Evolutionary conservation across 2,113 vertebrate genomes (phyloP).

Genomic region (Antennarius striatus): DNA sequence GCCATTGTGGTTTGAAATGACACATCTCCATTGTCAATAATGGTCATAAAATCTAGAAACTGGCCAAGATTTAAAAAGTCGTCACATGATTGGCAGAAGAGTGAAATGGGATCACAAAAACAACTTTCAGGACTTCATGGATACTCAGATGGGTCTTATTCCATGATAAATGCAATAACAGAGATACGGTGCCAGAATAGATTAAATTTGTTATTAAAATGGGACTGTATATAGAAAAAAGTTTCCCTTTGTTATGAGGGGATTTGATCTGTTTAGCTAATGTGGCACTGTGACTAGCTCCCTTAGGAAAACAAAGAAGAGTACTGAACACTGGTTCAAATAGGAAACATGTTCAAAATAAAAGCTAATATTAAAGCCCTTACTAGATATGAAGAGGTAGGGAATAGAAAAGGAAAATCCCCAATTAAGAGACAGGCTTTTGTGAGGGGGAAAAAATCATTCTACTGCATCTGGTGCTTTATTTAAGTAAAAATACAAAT

Average conservation of each 20-base stretch:
- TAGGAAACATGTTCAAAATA: conserved; percentile 30
- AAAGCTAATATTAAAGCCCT: conserved; percentile 63
- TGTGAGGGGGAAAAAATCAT: conserved; percentile 63
- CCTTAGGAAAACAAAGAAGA: conserved; percentile 37
- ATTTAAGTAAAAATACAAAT: conserved; percentile 49
- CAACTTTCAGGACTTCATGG: conserved; percentile 24
- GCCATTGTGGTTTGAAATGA: conserved; percentile 21
- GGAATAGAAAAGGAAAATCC: conserved; percentile 81
- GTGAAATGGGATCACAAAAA: conserved; percentile 33
- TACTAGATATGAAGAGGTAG: conserved; percentile 81
- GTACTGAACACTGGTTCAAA: conserved; percentile 34
- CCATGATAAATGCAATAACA: conserved; percentile 32
- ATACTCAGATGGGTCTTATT: conserved; percentile 35
- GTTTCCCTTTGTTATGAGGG: conserved; percentile 21
- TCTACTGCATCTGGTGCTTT: conserved; percentile 68
- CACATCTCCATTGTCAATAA: conserved; percentile 21
- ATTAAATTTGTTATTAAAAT: background rate
- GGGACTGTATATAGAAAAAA: conserved; percentile 5
- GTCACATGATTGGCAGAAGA: conserved; percentile 40
- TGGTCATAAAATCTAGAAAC: conserved; percentile 26
- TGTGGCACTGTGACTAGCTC: conserved; percentile 42
- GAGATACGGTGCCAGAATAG: conserved; percentile 40
- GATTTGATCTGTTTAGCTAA: conserved; percentile 33
- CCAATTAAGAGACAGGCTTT: conserved; percentile 73
- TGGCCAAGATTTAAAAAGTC: conserved; percentile 26